A percentile compares a stretch with the other conserved stretches of the same genome.
Evolutionary conservation across 2,113 vertebrate genomes (phyloP).

Genomic region (Crypturellus undulatus): DNA sequence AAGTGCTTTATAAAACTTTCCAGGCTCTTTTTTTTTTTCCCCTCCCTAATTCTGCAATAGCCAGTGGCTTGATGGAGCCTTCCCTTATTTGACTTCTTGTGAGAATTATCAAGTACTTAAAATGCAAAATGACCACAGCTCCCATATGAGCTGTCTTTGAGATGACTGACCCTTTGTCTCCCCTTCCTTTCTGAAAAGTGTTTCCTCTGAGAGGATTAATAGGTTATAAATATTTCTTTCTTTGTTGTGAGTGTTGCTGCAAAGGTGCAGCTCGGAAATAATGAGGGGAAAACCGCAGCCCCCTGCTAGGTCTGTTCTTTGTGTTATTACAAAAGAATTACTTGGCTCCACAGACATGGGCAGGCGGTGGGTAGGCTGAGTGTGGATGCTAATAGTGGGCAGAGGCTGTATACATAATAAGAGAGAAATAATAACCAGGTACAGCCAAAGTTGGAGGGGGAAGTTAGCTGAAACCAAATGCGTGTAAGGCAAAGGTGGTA

Average conservation of each 20-base stretch:
- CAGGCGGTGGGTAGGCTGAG: neutral
- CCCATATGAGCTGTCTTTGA: neutral
- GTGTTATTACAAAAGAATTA: neutral
- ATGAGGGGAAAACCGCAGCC: neutral
- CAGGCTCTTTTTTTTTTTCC: neutral
- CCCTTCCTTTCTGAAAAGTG: neutral
- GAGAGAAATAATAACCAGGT: neutral
- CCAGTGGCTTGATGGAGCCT: neutral
- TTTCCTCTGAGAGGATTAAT: neutral
- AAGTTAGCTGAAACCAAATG: neutral
- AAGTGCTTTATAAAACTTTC: fast-evolving
- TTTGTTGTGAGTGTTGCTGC: neutral
- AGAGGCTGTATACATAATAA: neutral
- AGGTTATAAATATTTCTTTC: neutral
- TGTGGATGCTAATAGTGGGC: neutral
- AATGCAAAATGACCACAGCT: neutral
- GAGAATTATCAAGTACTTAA: neutral
- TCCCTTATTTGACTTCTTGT: neutral
- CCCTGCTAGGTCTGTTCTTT: neutral
- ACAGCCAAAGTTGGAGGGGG: neutral
- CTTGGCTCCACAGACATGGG: neutral
- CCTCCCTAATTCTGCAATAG: neutral
- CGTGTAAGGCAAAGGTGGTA: neutral
- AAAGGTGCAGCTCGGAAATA: neutral
- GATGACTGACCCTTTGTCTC: neutral